phyloP scores from a whole-genome alignment of 2,113 vertebrate genomes.

The Siphamia tubifer region DNA sequence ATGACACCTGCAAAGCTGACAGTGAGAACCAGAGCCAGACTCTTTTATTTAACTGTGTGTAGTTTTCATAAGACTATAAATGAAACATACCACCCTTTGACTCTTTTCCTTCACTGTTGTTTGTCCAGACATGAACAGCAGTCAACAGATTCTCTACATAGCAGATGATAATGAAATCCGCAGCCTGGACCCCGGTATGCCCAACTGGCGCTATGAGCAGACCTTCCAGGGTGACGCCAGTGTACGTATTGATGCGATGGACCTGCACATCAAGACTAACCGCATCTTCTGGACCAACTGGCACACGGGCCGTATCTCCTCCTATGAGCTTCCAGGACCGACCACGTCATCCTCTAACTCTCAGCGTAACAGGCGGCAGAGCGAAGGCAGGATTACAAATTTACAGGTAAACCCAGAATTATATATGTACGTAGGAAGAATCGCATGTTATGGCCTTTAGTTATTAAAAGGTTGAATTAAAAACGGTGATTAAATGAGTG shows the following conservation, averaged over 20 bases:
- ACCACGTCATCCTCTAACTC: constrained; percentile 72
- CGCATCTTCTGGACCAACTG: constrained; percentile 98
- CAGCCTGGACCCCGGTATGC: constrained; percentile 92
- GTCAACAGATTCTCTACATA: constrained; percentile 88
- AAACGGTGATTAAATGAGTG: no score
- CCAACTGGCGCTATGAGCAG: constrained; percentile 93
- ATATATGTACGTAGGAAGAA: no score
- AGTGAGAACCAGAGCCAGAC: constrained; percentile 65
- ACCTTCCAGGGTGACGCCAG: constrained; percentile 93
- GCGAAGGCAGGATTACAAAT: constrained; percentile 85
- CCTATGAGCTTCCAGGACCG: constrained; percentile 83
- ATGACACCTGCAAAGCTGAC: constrained; percentile 94
- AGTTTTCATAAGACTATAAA: neutral
- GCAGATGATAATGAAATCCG: constrained; percentile 97
- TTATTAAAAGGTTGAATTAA: no score
- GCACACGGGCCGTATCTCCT: constrained; percentile 94
- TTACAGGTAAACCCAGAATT: constrained; percentile 80
- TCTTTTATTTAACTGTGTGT: neutral
- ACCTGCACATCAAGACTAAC: constrained; percentile 92
- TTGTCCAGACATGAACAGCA: constrained; percentile 77
- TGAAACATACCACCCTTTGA: neutral
- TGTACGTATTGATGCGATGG: constrained; percentile 95
- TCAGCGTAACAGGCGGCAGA: constrained; percentile 87
- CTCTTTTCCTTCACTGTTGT: neutral
- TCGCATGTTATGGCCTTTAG: no score